phyloP scores from a whole-genome alignment of 1,140 invertebrate species.

The Achroia grisella region DNA sequence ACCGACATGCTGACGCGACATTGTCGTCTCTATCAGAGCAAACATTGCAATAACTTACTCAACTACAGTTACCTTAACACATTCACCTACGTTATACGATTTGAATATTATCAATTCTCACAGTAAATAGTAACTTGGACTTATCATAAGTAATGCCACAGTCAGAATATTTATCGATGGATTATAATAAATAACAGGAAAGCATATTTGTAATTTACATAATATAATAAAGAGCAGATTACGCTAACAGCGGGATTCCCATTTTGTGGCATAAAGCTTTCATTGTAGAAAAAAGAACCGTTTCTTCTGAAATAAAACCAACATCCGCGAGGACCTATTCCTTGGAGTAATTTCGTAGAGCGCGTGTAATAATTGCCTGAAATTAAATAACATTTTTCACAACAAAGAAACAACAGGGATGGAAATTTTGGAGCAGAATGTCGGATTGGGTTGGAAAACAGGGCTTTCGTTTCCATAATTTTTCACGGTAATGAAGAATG shows the following conservation, averaged over 20 bases:
- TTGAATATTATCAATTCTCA: neutral
- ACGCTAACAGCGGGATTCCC: conserved; percentile 58
- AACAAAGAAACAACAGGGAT: conserved; percentile 61
- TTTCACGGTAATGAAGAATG: conserved; percentile 54
- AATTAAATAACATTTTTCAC: conserved; percentile 72
- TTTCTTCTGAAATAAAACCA: conserved; percentile 49
- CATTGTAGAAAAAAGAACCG: conserved; percentile 55
- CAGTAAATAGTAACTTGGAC: neutral
- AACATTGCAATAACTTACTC: conserved; percentile 2
- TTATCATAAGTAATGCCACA: neutral
- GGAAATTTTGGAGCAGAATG: conserved; percentile 51
- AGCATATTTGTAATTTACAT: conserved; percentile 36
- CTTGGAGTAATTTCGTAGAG: conserved; percentile 66
- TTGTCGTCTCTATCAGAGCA: conserved; percentile 1
- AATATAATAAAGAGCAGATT: conserved; percentile 55
- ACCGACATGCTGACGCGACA: neutral
- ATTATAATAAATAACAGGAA: conserved; percentile 11
- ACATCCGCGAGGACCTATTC: conserved; percentile 53
- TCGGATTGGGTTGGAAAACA: conserved; percentile 47
- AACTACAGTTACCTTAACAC: neutral
- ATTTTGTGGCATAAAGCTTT: conserved; percentile 60
- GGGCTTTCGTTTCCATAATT: conserved; percentile 54
- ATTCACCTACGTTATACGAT: no score
- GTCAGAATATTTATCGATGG: neutral
- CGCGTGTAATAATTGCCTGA: conserved; percentile 68